Evolutionary conservation across 2,797 vertebrate genomes (phyloP).

Genomic region (Dendrocincla fuliginosa): DNA sequence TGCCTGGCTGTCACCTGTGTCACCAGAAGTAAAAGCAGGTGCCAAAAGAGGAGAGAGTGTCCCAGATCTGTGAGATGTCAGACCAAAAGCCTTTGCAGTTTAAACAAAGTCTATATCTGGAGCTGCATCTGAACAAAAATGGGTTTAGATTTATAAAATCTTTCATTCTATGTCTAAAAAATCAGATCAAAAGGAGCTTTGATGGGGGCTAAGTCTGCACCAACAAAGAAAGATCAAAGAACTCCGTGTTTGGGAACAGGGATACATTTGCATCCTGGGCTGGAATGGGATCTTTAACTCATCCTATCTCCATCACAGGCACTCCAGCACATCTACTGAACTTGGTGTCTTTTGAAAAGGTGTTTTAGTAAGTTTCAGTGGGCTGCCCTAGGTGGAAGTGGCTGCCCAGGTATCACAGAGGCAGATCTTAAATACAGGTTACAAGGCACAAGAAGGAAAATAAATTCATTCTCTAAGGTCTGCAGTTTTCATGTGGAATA

Average conservation of each 20-base stretch:
- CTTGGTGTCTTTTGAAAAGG: not conserved
- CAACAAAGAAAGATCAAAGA: not conserved
- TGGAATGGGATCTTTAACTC: not conserved
- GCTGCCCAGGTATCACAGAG: not conserved
- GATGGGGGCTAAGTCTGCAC: not conserved
- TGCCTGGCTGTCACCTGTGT: not conserved
- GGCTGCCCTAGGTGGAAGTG: not conserved
- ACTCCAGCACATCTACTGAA: not conserved
- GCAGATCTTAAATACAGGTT: not conserved
- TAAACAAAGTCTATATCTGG: not conserved
- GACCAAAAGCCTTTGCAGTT: not conserved
- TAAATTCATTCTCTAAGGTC: not conserved
- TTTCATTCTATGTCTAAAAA: not conserved
- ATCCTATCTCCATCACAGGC: accelerated
- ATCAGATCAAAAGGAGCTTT: not conserved
- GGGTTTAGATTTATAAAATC: not conserved
- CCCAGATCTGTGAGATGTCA: not conserved
- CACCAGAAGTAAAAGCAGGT: not conserved
- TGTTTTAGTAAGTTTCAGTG: not conserved
- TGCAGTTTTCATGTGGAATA: not conserved
- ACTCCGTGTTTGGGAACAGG: not conserved
- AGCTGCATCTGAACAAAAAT: not conserved
- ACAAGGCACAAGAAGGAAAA: not conserved
- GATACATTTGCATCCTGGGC: not conserved
- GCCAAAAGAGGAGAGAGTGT: not conserved